Evolutionary conservation across 1,140 invertebrate genomes (phyloP).

Genomic region (Homarus americanus): DNA sequence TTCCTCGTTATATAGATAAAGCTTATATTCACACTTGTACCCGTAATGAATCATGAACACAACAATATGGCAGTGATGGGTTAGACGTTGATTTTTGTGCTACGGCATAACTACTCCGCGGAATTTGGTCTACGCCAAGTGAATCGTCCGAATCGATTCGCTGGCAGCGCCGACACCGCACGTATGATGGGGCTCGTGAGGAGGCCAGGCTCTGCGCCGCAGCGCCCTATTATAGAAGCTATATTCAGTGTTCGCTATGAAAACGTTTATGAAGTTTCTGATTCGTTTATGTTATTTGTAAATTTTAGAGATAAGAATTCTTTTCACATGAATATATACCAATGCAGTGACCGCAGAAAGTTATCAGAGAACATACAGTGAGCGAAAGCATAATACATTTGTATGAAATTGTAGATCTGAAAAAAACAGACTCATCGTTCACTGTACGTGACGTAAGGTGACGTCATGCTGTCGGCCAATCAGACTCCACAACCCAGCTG

Average conservation of each 20-base stretch:
- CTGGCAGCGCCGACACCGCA: slow-evolving; percentile 62
- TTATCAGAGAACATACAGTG: background rate
- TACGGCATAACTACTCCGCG: slow-evolving; percentile 66
- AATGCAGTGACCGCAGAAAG: background rate
- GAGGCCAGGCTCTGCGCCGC: slow-evolving; percentile 14
- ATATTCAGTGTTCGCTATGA: slow-evolving; percentile 26
- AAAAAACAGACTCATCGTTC: slow-evolving; percentile 55
- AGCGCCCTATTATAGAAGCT: slow-evolving; percentile 32
- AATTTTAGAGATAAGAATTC: no score
- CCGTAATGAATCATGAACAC: slow-evolving; percentile 65
- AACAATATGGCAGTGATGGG: slow-evolving; percentile 59
- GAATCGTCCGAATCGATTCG: slow-evolving; percentile 65
- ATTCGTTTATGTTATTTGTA: background rate
- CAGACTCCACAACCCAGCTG: slow-evolving; percentile 34
- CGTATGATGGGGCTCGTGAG: slow-evolving; percentile 58
- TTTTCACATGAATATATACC: background rate
- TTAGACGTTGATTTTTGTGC: slow-evolving; percentile 56
- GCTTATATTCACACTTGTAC: slow-evolving; percentile 64
- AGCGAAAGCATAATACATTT: background rate
- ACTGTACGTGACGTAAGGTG: slow-evolving; percentile 50
- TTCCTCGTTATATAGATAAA: slow-evolving; percentile 19
- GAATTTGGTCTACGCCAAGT: slow-evolving; percentile 69
- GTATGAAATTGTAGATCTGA: slow-evolving; percentile 40
- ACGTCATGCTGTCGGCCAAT: slow-evolving; percentile 59
- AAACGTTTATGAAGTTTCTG: slow-evolving; percentile 42